phyloP scores from a whole-genome alignment of 2,797 vertebrate species.

The Acipenser ruthenus region DNA sequence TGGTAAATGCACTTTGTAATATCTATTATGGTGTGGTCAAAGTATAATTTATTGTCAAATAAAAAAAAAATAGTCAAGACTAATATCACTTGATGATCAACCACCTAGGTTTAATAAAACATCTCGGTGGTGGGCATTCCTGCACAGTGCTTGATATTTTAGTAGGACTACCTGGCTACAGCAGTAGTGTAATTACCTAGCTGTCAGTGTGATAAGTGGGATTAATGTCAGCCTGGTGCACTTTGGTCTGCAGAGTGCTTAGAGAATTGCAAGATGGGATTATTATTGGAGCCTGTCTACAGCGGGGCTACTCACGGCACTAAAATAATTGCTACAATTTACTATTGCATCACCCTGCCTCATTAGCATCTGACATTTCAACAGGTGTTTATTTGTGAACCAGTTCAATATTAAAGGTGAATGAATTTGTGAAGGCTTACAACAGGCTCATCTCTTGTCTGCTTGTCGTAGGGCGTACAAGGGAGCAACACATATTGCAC shows the following conservation, averaged over 20 bases:
- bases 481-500: conserved; percentile 34
- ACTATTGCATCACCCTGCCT: conserved; percentile 44
- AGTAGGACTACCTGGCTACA: conserved; percentile 68
- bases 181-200: conserved; percentile 77
- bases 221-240: conserved; percentile 84
- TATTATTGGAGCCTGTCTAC: conserved; percentile 71
- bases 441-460: conserved; percentile 20
- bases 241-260: conserved; percentile 69
- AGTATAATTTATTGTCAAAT: conserved; percentile 82
- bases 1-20: too few relatives aligned
- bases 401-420: conserved; percentile 61
- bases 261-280: conserved; percentile 71
- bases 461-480: conserved; percentile 17
- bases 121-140: conserved; percentile 54
- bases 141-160: conserved; percentile 56
- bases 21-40: conserved; percentile 55
- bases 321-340: conserved; percentile 46
- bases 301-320: conserved; percentile 59
- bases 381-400: conserved; percentile 70
- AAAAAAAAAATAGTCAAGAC: conserved; percentile 73
- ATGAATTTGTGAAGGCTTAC: conserved; percentile 49
- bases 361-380: conserved; percentile 67
- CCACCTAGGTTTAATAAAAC: conserved; percentile 75
- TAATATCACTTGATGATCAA: conserved; percentile 73
- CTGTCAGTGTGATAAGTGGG: conserved; percentile 87